Evolutionary conservation across 2,888 invertebrate species (phyloP).

Genomic region (Drosophila mimica): DNA sequence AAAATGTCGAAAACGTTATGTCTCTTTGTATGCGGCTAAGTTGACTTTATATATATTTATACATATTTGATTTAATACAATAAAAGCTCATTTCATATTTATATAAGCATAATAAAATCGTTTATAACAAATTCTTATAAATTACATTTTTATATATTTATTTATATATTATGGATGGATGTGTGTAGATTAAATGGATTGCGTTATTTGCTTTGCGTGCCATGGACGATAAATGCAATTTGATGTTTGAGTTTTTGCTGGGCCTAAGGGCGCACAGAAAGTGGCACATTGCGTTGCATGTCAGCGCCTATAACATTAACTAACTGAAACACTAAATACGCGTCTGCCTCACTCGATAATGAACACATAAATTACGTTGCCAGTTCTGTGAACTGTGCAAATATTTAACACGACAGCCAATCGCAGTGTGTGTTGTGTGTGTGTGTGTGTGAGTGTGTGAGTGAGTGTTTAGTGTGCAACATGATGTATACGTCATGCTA

Average conservation of each 20-base stretch:
- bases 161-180: conserved; percentile 25
- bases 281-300: conserved; percentile 33
- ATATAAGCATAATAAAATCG: neutral
- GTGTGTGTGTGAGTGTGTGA: conserved; percentile 5
- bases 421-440: conserved; percentile 7
- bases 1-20: conserved; percentile 46
- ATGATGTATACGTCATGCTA: conserved; percentile 53
- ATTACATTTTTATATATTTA: conserved; percentile 21
- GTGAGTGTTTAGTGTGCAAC: conserved; percentile 27
- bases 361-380: conserved; percentile 70
- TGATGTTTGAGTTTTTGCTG: conserved; percentile 56
- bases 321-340: conserved; percentile 59
- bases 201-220: conserved; percentile 71
- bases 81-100: neutral
- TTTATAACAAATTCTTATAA: neutral
- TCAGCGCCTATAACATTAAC: conserved; percentile 44
- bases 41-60: neutral
- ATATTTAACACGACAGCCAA: conserved; percentile 41
- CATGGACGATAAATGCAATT: conserved; percentile 75
- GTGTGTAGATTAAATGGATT: conserved; percentile 25
- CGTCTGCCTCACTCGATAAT: conserved; percentile 59
- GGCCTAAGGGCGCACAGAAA: neutral
- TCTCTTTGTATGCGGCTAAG: neutral
- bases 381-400: conserved; percentile 52
- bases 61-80: neutral